Evolutionary conservation across 2,888 invertebrate species (phyloP).

Genomic region (Meandrusa payeni): DNA sequence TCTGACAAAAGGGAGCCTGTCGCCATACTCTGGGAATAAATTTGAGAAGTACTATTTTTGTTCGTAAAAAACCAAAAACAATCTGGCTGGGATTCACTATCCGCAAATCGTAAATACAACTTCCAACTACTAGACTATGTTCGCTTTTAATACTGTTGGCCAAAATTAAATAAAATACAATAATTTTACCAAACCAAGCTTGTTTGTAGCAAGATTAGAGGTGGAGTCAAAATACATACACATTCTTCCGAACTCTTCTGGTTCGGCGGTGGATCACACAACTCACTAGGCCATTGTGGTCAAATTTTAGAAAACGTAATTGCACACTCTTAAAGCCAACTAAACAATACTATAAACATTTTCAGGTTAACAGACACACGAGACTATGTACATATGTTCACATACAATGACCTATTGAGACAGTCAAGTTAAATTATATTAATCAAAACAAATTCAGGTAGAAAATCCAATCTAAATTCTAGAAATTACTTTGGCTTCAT

Average conservation of each 20-base stretch:
- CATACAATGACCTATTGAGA: conserved; percentile 22
- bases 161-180: not conserved
- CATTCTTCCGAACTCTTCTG: too few relatives aligned
- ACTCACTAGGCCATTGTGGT: too few relatives aligned
- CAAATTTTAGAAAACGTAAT: conserved; percentile 18
- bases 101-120: too few relatives aligned
- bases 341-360: conserved; percentile 21
- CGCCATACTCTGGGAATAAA: too few relatives aligned
- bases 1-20: too few relatives aligned
- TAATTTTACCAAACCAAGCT: too few relatives aligned
- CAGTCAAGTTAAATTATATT: conserved; percentile 11
- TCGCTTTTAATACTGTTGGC: conserved; percentile 65
- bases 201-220: too few relatives aligned
- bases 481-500: conserved; percentile 47
- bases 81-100: too few relatives aligned
- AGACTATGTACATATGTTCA: conserved; percentile 21
- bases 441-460: conserved; percentile 16
- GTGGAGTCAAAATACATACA: too few relatives aligned
- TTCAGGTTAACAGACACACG: conserved; percentile 12
- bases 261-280: too few relatives aligned
- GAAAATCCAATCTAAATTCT: conserved; percentile 35
- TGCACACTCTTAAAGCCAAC: conserved; percentile 11
- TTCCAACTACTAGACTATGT: conserved; percentile 28
- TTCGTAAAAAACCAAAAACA: too few relatives aligned
- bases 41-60: too few relatives aligned